Evolutionary conservation across 2,888 invertebrate species (phyloP).

Genomic region (Acleris emargana): DNA sequence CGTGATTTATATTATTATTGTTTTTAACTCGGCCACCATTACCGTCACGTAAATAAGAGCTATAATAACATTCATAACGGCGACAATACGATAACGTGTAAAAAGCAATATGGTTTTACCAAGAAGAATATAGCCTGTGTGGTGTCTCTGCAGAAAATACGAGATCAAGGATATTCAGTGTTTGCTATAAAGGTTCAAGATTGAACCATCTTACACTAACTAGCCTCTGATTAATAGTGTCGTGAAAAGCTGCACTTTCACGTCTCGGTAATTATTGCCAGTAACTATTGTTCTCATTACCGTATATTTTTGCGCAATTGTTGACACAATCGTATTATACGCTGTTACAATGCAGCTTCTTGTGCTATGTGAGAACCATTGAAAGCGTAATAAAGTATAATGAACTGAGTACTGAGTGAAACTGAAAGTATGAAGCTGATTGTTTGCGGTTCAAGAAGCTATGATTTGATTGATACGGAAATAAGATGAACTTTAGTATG

Average conservation of each 20-base stretch:
- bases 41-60: too few species aligned
- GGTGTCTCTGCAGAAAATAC: too few species aligned
- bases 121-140: too few species aligned
- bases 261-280: constrained; percentile 60
- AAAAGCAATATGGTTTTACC: too few species aligned
- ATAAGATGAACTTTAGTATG: too few species aligned
- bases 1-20: too few species aligned
- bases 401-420: constrained; percentile 23
- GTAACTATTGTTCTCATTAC: constrained; percentile 56
- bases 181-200: too few species aligned
- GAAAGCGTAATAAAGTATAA: constrained; percentile 22
- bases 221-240: constrained; percentile 37
- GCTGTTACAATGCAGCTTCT: constrained; percentile 39
- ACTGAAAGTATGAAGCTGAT: constrained; percentile 3
- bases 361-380: constrained; percentile 45
- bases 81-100: too few species aligned
- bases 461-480: too few species aligned
- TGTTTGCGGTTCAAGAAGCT: not conserved
- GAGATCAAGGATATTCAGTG: too few species aligned
- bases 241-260: constrained; percentile 72
- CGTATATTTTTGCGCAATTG: constrained; percentile 56
- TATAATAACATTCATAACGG: too few species aligned
- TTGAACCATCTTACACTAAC: not conserved
- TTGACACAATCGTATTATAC: constrained; percentile 31
- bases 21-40: too few species aligned